phyloP scores from a whole-genome alignment of 2,113 vertebrate species.

The Turdus rufiventris region DNA sequence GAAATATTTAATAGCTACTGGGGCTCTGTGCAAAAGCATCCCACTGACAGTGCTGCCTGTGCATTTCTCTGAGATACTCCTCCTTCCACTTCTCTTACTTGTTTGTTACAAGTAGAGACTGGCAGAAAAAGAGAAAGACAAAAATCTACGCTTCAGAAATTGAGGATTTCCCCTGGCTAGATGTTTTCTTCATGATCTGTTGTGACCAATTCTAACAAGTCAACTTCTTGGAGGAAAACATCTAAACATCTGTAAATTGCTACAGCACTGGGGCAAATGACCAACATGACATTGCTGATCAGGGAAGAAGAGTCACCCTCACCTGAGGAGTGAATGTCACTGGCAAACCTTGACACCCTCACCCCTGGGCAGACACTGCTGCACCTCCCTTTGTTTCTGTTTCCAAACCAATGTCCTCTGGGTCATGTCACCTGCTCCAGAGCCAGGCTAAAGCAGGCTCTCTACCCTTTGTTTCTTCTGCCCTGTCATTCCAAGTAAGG shows the following conservation, averaged over 20 bases:
- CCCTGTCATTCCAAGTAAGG: neutral
- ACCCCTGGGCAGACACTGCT: rapidly evolving
- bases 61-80: neutral
- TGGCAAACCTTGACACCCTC: neutral
- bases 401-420: neutral
- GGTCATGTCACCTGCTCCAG: neutral
- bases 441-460: neutral
- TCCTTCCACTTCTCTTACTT: neutral
- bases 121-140: neutral
- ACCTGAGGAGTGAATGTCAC: neutral
- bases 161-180: neutral
- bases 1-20: conserved; percentile 48
- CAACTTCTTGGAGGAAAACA: neutral
- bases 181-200: neutral
- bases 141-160: neutral
- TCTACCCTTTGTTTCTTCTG: rapidly evolving
- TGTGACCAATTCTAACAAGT: neutral
- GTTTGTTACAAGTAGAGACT: neutral
- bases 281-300: neutral
- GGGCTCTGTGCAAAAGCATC: neutral
- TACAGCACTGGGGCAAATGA: neutral
- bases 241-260: neutral
- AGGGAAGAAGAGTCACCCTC: neutral
- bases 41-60: neutral
- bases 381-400: neutral